These are phyloP conservation scores for Plectropomus leopardus DNA, from an alignment of 2,113 vertebrate species.

Conservation along the genomic window DNA sequence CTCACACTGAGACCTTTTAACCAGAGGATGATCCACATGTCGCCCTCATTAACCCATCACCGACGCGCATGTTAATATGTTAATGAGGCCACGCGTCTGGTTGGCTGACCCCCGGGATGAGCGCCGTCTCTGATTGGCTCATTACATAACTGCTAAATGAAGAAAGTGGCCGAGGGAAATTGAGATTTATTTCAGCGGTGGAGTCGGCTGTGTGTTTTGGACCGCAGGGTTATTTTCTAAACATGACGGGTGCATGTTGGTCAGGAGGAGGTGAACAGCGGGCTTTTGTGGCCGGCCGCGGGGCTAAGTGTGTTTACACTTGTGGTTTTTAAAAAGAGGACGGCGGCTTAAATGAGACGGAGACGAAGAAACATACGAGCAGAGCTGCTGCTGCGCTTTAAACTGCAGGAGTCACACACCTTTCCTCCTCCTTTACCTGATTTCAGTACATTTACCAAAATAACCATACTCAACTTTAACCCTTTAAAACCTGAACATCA, in stretches of 20 bases:
- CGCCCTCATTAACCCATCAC: background rate
- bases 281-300: slow-evolving; percentile 74
- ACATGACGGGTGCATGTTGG: slow-evolving; percentile 76
- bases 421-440: background rate
- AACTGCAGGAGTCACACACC: background rate
- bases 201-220: slow-evolving; percentile 79
- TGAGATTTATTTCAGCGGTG: slow-evolving; percentile 82
- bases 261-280: slow-evolving; percentile 77
- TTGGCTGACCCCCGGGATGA: no score
- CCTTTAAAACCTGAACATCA: no score
- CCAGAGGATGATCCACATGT: background rate
- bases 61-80: background rate
- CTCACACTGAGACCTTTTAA: slow-evolving; percentile 16
- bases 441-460: background rate
- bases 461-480: background rate
- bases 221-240: slow-evolving; percentile 79
- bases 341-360: slow-evolving; percentile 25
- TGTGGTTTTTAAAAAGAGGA: slow-evolving; percentile 74
- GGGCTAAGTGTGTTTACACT: slow-evolving; percentile 80
- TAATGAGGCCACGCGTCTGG: background rate
- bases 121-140: background rate
- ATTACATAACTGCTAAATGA: slow-evolving; percentile 74
- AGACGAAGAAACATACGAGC: slow-evolving; percentile 51
- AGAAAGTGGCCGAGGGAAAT: slow-evolving; percentile 78
- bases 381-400: background rate